Evolutionary conservation across 2,797 vertebrate species (phyloP).

Genomic region (Danio tinwini): DNA sequence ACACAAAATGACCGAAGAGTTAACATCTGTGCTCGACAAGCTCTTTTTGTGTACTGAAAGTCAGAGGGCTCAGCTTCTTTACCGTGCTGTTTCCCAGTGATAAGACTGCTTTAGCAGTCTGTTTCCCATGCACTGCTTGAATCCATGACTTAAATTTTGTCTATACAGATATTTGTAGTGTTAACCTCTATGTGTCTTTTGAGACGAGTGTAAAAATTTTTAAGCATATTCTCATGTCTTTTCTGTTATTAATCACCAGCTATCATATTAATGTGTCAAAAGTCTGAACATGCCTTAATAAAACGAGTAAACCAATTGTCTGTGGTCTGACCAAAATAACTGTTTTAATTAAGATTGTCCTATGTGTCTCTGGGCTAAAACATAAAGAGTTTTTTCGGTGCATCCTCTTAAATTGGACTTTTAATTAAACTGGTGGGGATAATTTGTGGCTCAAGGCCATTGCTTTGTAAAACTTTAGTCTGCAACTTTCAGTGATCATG

Average conservation of each 20-base stretch:
- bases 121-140: not conserved
- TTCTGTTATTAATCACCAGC: not conserved
- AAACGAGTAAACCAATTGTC: not conserved
- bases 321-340: slow-evolving; percentile 11
- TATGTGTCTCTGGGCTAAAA: slow-evolving; percentile 25
- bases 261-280: not conserved
- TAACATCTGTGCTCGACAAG: slow-evolving; percentile 43
- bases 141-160: slow-evolving; percentile 15
- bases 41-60: slow-evolving; percentile 18
- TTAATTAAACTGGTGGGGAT: slow-evolving; percentile 47
- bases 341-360: slow-evolving; percentile 9
- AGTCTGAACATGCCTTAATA: not conserved
- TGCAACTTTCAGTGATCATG: slow-evolving; percentile 33
- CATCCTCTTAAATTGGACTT: slow-evolving; percentile 32
- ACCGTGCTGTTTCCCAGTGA: slow-evolving; percentile 26
- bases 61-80: slow-evolving; percentile 17
- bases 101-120: slow-evolving; percentile 4
- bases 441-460: slow-evolving; percentile 25
- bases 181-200: not conserved
- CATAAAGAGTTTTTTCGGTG: not conserved
- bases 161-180: not conserved
- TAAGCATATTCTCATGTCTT: not conserved
- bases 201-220: not conserved
- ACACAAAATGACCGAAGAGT: slow-evolving; percentile 44
- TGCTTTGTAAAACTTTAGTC: slow-evolving; percentile 20